Evolutionary conservation across 2,888 invertebrate genomes (phyloP).

Genomic region (Ectemnius cavifrons): DNA sequence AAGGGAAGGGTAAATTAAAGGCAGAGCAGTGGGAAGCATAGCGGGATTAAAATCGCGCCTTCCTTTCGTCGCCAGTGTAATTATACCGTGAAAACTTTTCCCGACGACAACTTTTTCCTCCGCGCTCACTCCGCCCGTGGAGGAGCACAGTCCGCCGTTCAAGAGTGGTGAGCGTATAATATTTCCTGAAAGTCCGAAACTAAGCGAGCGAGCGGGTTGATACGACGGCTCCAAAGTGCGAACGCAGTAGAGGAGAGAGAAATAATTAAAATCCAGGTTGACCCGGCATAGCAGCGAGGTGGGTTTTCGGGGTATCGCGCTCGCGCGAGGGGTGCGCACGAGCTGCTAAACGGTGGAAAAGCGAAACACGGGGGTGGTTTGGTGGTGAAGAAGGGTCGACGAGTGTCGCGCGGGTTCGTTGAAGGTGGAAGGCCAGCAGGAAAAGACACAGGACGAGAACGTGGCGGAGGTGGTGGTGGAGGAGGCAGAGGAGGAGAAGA

Average conservation of each 20-base stretch:
- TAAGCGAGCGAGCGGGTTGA: conserved; percentile 19
- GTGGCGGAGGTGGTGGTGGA: conserved; percentile 1
- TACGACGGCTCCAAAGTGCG: conserved; percentile 17
- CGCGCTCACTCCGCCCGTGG: neutral
- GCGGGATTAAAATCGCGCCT: neutral
- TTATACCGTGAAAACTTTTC: neutral
- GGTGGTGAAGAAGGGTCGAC: neutral
- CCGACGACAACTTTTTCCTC: conserved; percentile 3
- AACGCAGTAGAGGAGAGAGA: conserved; percentile 23
- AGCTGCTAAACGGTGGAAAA: conserved; percentile 12
- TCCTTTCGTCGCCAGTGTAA: neutral
- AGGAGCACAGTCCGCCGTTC: too few relatives aligned
- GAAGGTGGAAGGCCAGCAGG: neutral
- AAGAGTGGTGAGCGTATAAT: neutral
- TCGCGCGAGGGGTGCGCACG: conserved; percentile 22
- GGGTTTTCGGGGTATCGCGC: neutral
- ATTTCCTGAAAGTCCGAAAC: conserved; percentile 15
- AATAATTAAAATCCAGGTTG: conserved; percentile 44
- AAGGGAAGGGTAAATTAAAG: neutral
- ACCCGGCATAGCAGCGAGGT: conserved; percentile 16
- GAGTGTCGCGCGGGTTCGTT: neutral
- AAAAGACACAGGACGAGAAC: conserved; percentile 7
- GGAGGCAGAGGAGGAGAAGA: conserved; percentile 5
- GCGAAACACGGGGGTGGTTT: neutral
- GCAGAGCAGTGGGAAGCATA: neutral